Base-by-base conservation (phyloP, 2,113 vertebrate genomes). In the Albula glossodonta region DNA sequence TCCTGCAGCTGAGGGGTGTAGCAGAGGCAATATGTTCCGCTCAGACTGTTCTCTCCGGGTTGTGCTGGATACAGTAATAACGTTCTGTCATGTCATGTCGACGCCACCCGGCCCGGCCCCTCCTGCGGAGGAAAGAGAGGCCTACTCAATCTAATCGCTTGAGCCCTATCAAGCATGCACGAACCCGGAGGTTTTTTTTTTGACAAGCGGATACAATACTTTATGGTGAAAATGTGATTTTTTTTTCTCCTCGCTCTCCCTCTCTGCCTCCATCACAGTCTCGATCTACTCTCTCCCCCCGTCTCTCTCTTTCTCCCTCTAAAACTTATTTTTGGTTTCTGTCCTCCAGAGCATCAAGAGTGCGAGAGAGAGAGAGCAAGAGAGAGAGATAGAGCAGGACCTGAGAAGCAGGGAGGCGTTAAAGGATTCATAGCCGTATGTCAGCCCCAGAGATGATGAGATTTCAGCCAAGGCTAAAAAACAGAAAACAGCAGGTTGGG, bases 1-100 rank as follows among this genome's bases (percentile, higher is more conserved):
- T 90, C 91, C 87, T 52, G 87, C 92, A 92, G 88, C 89, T 95
- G 95, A 94, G 91, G 91, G 87, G 89, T 91, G 91, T 90, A 90
- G 90, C 91, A 93, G 90, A 94, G 88, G 91, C 93, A 94, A 92
- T 94, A 92, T 91, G 94, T 94, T 95, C 94, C 92, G 78, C 93
- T 91, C 51, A 94, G 90, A 92, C 93, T 95, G 92, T 92, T 95
- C 93, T 93, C 93, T 90, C 91, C 17, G 56, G 94, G 93, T 92
- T 95, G 90, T 91, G 90, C 95, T 94, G 93, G 92, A 95, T 94
- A 90, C 88, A 91, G 84, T 92, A 94, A 93, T 92, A 91, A 85
- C 94, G 80, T 87, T 86, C 88, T 92, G 90, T 93, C 90, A 91
- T 90, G 91, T 90, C 80, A 87, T 78, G 31, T 41, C 31, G 31